Evolutionary conservation across 2,797 vertebrate genomes (phyloP).

Genomic region (Rhinella marina): DNA sequence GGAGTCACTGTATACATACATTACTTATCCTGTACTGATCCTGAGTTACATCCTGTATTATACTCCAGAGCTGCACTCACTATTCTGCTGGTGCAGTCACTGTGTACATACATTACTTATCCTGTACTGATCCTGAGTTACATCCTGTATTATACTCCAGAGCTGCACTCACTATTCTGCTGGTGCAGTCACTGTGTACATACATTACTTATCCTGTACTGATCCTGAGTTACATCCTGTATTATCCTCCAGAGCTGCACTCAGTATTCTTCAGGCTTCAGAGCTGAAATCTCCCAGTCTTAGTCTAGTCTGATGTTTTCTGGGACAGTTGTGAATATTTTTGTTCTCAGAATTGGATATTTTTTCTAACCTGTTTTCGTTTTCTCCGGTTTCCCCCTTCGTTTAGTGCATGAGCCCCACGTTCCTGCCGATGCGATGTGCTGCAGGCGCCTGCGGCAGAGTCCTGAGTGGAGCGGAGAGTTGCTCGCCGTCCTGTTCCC

Average conservation of each 20-base stretch:
- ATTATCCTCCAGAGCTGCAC: background rate
- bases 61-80: background rate
- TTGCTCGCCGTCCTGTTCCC: constrained; percentile 86
- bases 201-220: background rate
- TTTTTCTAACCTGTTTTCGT: background rate
- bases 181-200: background rate
- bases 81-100: no score
- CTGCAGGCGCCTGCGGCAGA: constrained; percentile 88
- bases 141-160: no score
- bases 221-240: background rate
- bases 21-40: background rate
- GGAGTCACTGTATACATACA: no score
- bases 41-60: background rate
- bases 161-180: background rate
- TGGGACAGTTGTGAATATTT: no score
- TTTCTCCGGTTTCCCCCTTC: background rate
- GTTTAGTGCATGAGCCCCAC: constrained; percentile 90
- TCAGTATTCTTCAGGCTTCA: background rate
- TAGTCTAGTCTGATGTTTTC: no score
- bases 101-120: no score
- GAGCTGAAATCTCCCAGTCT: no score
- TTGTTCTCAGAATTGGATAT: no score
- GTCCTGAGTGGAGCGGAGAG: constrained; percentile 84
- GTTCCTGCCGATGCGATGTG: constrained; percentile 86
- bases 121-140: no score